A percentile compares a stretch with the other conserved stretches of the same genome.
phyloP scores from a whole-genome alignment of 2,888 invertebrate species.

The Rhingia rostrata region DNA sequence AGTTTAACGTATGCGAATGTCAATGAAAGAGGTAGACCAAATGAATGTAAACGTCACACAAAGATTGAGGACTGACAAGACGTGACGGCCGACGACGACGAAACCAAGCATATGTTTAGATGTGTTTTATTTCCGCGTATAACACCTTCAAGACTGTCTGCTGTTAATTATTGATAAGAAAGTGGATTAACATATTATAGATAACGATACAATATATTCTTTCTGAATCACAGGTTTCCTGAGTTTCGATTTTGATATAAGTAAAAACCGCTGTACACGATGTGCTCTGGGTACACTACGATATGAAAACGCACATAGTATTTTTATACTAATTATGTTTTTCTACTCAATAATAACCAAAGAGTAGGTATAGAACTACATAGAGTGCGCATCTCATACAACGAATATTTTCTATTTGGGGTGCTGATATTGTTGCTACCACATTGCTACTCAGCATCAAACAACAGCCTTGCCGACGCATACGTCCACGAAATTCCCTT shows the following conservation, averaged over 20 bases:
- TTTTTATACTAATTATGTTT: not conserved
- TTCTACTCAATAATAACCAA: not conserved
- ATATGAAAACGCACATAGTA: not conserved
- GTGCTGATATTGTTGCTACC: too few species aligned
- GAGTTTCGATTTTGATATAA: not conserved
- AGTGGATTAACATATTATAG: not conserved
- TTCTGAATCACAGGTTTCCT: conserved; percentile 6
- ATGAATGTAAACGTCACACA: conserved; percentile 14
- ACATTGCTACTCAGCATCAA: too few species aligned
- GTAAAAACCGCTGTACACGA: conserved; percentile 32
- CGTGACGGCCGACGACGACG: conserved; percentile 1
- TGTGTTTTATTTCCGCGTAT: not conserved
- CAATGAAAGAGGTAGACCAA: not conserved
- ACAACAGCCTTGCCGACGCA: too few species aligned
- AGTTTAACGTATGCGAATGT: not conserved
- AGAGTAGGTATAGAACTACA: too few species aligned
- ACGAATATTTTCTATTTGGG: too few species aligned
- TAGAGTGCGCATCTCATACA: too few species aligned
- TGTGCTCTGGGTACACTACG: conserved; percentile 17
- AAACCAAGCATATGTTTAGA: too few species aligned
- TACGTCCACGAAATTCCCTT: too few species aligned
- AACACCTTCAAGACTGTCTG: conserved; percentile 16
- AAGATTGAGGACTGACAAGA: conserved; percentile 3
- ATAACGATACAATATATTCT: conserved; percentile 9
- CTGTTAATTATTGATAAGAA: conserved; percentile 24